Base-by-base conservation (phyloP, 2,113 vertebrate species). In the Rhinolophus ferrumequinum region DNA sequence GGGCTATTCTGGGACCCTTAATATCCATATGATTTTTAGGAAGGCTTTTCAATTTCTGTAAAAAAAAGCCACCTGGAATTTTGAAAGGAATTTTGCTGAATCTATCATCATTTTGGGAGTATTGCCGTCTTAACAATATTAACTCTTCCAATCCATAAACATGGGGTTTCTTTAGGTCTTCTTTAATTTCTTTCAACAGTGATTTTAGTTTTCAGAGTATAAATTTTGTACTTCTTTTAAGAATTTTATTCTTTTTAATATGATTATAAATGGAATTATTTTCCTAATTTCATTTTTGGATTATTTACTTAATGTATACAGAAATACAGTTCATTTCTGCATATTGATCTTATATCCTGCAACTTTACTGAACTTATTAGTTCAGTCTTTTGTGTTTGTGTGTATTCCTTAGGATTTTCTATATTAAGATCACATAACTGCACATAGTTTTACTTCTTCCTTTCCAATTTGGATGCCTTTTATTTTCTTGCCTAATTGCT, bases 341-440 rank as follows among this genome's bases (percentile, higher is more conserved):
- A 62, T 81, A 54, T 38, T 82, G 15, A 54, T 41, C 44, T 41
- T 69, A 47, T 70, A 69, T 62, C n/a, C 70, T 58, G 14, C n/a
- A 90, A 90, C 28, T 58, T 54, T 85, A 41, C 41, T 77, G 18
- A 82, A 62, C 44, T 60, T 90, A 84, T 15, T 47, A 73, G 47
- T 50, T 50, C 70, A 24, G 33, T 77, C 30, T 77, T 73, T 77
- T 47, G 8, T 47, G 56, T 50, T 4, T 75, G 8, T 64, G 28
- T 81, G 35, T 82, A 56, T 84, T 76, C 30, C 22, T 77, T 85
- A 79, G n/a, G 73, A 52, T 69, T 95, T 95, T 95, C 54, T 35
- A 83, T 41, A 33, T 56, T 50, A 62, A 30, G 24, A 62, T 60
- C 52, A 60, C 22, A 60, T 58, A 60, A 91, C 66, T 72, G 11